Base-by-base conservation (phyloP, 2,888 invertebrate species). In the Beris chalybata region DNA sequence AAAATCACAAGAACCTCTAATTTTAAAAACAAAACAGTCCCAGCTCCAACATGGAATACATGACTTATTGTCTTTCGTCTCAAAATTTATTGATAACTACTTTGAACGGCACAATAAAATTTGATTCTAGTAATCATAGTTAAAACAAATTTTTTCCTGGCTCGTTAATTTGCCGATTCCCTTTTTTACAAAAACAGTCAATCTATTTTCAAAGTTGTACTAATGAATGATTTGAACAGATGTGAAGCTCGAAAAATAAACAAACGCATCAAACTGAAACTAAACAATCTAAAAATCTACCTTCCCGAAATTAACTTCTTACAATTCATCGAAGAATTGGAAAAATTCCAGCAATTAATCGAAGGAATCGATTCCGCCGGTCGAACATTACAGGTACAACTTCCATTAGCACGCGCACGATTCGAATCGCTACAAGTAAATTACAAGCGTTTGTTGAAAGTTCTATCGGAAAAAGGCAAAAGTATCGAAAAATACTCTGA, bases 151-250 rank as follows among this genome's bases (percentile, higher is more conserved):
- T 22, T 22, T 22, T 22, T 3, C 22, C 3, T 22, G 22, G 22
- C 22, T 22, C 22, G 22, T 22, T 22, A 22, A 22, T 22, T 22
- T 22, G 22, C 22, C 22, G 22, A 22, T 38, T 38, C 38, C 9
- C 3, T 38, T 38, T 38, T 38, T 38, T 38, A 7, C 5, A 38
- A 7, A 3, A 38, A 3, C 1, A 38, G 38, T 38, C 38, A 38
- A 38, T 38, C 38, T 38, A 38, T 38, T 38, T 38, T 38, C 38
- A 38, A 38, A 38, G 38, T 50, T 52, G 32, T 31, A 59, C 52
- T 52, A 43, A 61, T 61, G 61, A 61, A 38, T 22, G 50, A 61
- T 52, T 61, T 61, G 15, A 38, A 52, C 43, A 38, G 50, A 50
- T 50, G n/a, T 9, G 11, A 50, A 38, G 52, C 43, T 50, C 32